Percentiles rank a stretch among this genome's conserved stretches.
phyloP scores from a whole-genome alignment of 2,113 vertebrate species.

The Nothoprocta pentlandii region DNA sequence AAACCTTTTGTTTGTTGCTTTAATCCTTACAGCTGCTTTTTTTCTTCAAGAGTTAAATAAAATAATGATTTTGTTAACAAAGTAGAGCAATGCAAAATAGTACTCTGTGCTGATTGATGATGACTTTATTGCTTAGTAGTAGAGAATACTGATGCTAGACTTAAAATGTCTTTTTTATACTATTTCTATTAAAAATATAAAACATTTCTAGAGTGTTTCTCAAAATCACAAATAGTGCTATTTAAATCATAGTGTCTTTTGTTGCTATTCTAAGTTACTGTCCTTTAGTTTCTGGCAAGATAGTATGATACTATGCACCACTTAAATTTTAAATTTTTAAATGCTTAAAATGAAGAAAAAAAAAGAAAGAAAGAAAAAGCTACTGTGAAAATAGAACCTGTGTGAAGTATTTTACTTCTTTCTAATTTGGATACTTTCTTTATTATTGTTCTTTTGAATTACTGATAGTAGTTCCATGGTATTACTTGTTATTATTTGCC shows the following conservation, averaged over 20 bases:
- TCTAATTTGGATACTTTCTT: neutral
- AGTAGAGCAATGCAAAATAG: neutral
- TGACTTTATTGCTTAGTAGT: neutral
- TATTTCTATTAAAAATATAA: neutral
- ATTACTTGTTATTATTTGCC: neutral
- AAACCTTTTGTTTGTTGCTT: neutral
- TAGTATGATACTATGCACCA: neutral
- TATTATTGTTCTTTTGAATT: neutral
- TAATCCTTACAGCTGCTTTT: neutral
- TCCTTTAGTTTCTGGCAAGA: neutral
- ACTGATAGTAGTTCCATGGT: neutral
- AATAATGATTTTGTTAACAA: neutral
- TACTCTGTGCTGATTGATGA: neutral
- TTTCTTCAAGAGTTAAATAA: neutral
- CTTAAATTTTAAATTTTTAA: neutral
- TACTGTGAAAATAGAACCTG: neutral
- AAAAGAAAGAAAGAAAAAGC: neutral
- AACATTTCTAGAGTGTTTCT: neutral
- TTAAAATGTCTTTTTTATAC: neutral
- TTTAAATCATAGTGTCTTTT: neutral
- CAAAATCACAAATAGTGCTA: neutral
- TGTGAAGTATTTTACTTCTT: neutral
- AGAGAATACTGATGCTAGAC: neutral
- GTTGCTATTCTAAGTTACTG: neutral
- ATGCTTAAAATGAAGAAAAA: neutral